A percentile compares a stretch with the other conserved stretches of the same genome.
phyloP scores from a whole-genome alignment of 1,140 invertebrate species.

The Dendrolimus punctatus region DNA sequence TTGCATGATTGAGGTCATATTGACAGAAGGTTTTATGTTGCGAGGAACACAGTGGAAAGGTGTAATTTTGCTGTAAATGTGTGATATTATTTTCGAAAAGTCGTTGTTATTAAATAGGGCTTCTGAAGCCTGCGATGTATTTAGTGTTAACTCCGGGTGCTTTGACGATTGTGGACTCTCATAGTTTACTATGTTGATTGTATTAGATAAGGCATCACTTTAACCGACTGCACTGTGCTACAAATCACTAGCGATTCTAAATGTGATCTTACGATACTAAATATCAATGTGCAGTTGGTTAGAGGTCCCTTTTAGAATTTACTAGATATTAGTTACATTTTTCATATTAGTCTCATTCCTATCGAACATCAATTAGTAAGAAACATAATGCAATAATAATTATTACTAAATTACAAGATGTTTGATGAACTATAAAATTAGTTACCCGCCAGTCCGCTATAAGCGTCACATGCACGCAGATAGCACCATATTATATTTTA shows the following conservation, averaged over 20 bases:
- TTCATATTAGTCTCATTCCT: constrained; percentile 46
- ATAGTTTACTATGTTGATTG: constrained; percentile 60
- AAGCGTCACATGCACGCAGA: constrained; percentile 22
- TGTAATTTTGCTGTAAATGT: constrained; percentile 63
- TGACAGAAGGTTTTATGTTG: constrained; percentile 26
- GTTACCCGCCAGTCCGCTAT: constrained; percentile 6
- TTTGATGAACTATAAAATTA: constrained; percentile 37
- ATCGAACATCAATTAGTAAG: constrained; percentile 29
- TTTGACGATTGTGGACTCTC: constrained; percentile 70
- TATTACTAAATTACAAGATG: constrained; percentile 43
- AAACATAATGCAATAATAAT: constrained; percentile 38
- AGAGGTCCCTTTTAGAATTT: constrained; percentile 56
- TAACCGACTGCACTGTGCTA: constrained; percentile 36
- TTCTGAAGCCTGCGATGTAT: constrained; percentile 65
- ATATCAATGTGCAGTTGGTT: constrained; percentile 32
- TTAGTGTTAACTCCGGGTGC: constrained; percentile 68
- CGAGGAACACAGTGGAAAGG: constrained; percentile 49
- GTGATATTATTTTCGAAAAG: constrained; percentile 68
- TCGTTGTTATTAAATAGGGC: constrained; percentile 57
- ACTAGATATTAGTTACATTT: constrained; percentile 54
- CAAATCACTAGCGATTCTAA: neutral
- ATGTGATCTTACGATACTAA: neutral
- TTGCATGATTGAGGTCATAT: constrained; percentile 37
- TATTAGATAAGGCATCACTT: constrained; percentile 53
- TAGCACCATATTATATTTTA: constrained; percentile 22